Conservation (phyloP, 1,140 invertebrate species). For the Vanessa atalanta region DNA sequence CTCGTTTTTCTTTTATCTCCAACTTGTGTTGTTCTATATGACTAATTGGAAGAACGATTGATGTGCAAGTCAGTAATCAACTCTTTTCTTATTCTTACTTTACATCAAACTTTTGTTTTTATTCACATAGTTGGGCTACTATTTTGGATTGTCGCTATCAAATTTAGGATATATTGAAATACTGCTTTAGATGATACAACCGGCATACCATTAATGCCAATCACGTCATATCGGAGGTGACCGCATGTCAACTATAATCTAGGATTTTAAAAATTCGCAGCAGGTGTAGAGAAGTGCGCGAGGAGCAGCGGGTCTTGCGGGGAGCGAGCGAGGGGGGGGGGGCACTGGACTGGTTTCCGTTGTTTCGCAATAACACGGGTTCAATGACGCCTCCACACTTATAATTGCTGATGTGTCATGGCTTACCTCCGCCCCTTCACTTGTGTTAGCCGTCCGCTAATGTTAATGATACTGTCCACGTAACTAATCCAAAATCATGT, state of each 20-base stretch:
- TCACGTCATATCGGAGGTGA: constrained; percentile 60
- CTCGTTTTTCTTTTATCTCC: constrained; percentile 21
- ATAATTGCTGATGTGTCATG: constrained; percentile 75
- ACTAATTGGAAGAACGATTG: constrained; percentile 12
- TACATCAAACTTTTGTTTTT: background rate
- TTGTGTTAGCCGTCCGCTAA: constrained; percentile 45
- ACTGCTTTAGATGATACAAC: constrained; percentile 60
- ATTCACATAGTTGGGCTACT: background rate
- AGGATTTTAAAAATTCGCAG: constrained; percentile 79
- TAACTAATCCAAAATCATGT: constrained; percentile 27
- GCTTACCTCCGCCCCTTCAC: constrained; percentile 65
- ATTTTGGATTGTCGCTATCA: background rate
- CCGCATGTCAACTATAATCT: constrained; percentile 77
- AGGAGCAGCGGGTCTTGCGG: constrained; percentile 36
- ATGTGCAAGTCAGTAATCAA: background rate
- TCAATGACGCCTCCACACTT: constrained; percentile 76
- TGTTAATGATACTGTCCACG: constrained; percentile 43
- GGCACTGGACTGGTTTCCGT: constrained; percentile 76
- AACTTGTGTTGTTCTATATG: background rate
- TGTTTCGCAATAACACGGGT: constrained; percentile 79
- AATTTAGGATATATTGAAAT: constrained; percentile 7
- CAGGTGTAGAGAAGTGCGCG: constrained; percentile 60
- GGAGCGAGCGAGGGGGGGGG: constrained; percentile 41
- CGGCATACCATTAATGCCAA: constrained; percentile 51
- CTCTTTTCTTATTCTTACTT: background rate